phyloP scores from a whole-genome alignment of 2,888 invertebrate species.

The Luperina nickerlii region DNA sequence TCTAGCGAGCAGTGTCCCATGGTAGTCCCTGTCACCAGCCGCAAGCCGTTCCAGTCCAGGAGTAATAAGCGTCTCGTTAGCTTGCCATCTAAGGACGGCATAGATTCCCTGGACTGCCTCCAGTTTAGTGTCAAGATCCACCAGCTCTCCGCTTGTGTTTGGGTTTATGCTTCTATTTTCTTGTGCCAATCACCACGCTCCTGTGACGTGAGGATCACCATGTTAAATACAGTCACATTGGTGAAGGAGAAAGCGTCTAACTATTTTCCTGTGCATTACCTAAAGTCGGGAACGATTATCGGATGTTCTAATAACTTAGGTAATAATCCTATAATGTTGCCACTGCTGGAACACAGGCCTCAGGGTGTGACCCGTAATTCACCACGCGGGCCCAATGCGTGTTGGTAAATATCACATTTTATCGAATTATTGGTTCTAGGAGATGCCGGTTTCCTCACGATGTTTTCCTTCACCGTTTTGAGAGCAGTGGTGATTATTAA shows the following conservation, averaged over 20 bases:
- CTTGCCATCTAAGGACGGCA: neutral
- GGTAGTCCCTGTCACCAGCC: neutral
- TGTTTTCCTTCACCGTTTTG: neutral
- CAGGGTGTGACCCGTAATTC: neutral
- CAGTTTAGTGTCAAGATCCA: neutral
- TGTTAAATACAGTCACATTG: neutral
- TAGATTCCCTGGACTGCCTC: too few species aligned
- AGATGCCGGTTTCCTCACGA: neutral
- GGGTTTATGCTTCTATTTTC: neutral
- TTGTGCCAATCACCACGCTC: neutral
- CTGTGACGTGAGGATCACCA: neutral
- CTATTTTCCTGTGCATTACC: neutral
- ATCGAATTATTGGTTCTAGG: neutral
- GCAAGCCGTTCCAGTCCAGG: neutral
- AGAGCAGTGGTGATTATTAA: neutral
- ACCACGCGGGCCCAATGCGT: neutral
- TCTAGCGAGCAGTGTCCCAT: neutral
- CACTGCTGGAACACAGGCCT: neutral
- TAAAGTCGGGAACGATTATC: neutral
- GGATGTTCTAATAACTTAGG: neutral
- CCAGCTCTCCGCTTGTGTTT: neutral
- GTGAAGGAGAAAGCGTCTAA: neutral
- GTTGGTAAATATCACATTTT: neutral
- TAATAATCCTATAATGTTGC: neutral
- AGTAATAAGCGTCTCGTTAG: neutral